A percentile compares a stretch with the other conserved stretches of the same genome.
Conservation (phyloP, 2,797 vertebrate genomes). For the Sebastes alutus region DNA sequence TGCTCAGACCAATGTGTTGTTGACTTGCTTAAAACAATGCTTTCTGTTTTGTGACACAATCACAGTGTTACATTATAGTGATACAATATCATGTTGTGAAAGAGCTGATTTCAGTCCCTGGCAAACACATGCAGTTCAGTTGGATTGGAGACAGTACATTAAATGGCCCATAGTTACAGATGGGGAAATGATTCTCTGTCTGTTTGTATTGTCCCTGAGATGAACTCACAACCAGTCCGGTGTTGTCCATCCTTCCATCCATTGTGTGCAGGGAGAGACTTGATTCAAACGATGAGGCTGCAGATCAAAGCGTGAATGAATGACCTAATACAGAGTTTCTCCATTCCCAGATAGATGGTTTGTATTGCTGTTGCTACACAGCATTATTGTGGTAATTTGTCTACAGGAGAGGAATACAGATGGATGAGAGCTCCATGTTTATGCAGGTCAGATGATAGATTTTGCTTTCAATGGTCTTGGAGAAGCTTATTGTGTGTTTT, state of each 20-base stretch:
- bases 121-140: neutral
- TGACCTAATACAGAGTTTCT: neutral
- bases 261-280: neutral
- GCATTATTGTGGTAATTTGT: conserved; percentile 22
- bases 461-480: conserved; percentile 1
- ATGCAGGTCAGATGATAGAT: conserved; percentile 27
- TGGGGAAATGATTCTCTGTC: neutral
- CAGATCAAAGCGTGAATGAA: neutral
- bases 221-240: neutral
- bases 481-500: conserved; percentile 16
- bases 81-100: neutral
- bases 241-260: neutral
- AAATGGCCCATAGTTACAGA: neutral
- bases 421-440: neutral
- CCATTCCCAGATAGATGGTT: neutral
- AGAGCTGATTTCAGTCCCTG: neutral
- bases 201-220: neutral
- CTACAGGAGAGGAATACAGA: conserved; percentile 1
- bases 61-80: neutral
- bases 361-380: conserved; percentile 9
- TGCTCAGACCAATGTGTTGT: neutral
- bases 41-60: neutral
- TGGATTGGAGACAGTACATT: neutral
- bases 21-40: neutral
- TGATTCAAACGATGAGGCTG: neutral